These are phyloP conservation scores for Terrapene triunguis DNA, from an alignment of 2,113 vertebrate genomes.

Conservation along the genomic window DNA sequence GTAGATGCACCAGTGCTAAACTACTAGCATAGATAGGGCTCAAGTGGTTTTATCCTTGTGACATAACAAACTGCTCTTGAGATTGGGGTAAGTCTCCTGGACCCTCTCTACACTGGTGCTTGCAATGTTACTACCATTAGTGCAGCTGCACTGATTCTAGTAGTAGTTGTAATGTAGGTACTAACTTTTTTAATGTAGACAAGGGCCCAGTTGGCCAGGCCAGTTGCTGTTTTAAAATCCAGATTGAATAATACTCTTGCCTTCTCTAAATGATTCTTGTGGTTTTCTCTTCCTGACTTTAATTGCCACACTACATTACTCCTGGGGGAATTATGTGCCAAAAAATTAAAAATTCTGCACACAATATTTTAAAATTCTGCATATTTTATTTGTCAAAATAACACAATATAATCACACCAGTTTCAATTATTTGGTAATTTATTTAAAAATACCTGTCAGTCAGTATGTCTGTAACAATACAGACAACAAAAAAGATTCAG, in stretches of 20 bases:
- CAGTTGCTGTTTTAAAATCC: not conserved
- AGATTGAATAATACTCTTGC: not conserved
- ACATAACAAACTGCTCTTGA: not conserved
- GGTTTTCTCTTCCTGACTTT: not conserved
- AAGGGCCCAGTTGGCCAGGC: not conserved
- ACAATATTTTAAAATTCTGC: too few species aligned
- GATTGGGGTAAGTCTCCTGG: not conserved
- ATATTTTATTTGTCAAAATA: too few species aligned
- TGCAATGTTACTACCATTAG: not conserved
- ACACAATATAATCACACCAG: too few species aligned
- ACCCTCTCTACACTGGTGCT: not conserved
- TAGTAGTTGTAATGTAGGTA: too few species aligned
- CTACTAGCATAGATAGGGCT: not conserved
- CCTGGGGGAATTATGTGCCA: too few species aligned
- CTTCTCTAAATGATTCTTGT: not conserved
- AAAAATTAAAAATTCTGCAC: too few species aligned
- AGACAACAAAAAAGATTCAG: too few species aligned
- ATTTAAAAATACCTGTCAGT: too few species aligned
- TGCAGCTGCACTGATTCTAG: too few species aligned
- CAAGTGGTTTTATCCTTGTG: not conserved
- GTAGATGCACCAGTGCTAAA: not conserved
- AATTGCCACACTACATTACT: not conserved
- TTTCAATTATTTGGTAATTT: too few species aligned
- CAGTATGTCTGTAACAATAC: too few species aligned
- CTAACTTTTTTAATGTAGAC: too few species aligned